Percentiles rank a stretch among this genome's conserved stretches.
Conservation (phyloP, 2,888 invertebrate genomes). For the Watsonalla binaria region DNA sequence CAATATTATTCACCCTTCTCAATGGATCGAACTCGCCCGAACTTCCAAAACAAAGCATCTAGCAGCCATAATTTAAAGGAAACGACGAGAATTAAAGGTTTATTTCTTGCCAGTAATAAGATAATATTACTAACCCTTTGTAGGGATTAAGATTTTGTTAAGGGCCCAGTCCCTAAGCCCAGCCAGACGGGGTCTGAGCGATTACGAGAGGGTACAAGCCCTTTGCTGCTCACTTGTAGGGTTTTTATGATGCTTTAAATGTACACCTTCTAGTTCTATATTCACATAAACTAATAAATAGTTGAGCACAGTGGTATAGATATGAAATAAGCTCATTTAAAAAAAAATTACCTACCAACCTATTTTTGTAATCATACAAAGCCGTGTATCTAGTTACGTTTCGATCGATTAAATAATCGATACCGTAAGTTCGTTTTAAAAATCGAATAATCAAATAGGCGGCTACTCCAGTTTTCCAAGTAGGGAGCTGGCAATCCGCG, state of each 20-base stretch:
- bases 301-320: neutral
- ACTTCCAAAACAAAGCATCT: neutral
- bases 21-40: neutral
- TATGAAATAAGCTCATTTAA: neutral
- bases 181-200: constrained; percentile 60
- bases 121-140: constrained; percentile 78
- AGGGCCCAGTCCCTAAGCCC: constrained; percentile 64
- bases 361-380: too few species aligned
- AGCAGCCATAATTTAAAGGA: constrained; percentile 52
- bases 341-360: too few species aligned
- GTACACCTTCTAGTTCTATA: constrained; percentile 8
- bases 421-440: neutral
- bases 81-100: constrained; percentile 60
- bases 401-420: too few species aligned
- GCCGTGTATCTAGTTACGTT: too few species aligned
- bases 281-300: constrained; percentile 1
- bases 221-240: constrained; percentile 61
- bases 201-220: constrained; percentile 44
- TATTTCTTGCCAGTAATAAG: constrained; percentile 75
- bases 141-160: constrained; percentile 78
- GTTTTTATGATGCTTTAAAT: constrained; percentile 61
- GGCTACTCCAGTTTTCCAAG: neutral
- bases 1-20: constrained; percentile 2
- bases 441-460: neutral
- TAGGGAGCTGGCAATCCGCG: constrained; percentile 25